These are phyloP conservation scores for Eupithecia subumbrata DNA, from an alignment of 2,888 invertebrate genomes.

Conservation along the genomic window DNA sequence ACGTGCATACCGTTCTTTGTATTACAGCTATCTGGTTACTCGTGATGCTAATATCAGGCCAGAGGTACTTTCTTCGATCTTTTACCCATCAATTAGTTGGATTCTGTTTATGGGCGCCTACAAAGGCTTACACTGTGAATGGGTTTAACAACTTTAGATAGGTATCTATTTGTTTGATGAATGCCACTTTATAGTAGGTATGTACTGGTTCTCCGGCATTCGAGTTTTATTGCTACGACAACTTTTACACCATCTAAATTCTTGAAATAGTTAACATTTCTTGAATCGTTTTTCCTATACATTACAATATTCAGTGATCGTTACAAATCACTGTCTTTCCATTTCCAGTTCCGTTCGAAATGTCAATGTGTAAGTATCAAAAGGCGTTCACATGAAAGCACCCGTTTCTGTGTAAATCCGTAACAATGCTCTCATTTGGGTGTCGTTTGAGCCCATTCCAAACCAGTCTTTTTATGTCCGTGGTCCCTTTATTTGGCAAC, in stretches of 20 bases:
- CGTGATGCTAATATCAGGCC: constrained; percentile 32
- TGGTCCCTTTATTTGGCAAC: constrained; percentile 37
- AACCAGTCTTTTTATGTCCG: constrained; percentile 32
- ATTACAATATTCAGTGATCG: background rate
- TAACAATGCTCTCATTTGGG: constrained; percentile 36
- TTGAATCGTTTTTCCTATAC: background rate
- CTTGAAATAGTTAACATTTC: constrained; percentile 3
- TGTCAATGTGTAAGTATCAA: constrained; percentile 13
- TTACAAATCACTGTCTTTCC: constrained; percentile 1
- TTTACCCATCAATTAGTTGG: constrained; percentile 24
- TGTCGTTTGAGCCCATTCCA: constrained; percentile 36
- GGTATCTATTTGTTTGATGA: constrained; percentile 13
- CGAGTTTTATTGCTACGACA: constrained; percentile 9
- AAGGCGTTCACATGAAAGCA: constrained; percentile 30
- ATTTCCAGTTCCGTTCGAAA: background rate
- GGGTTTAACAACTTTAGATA: constrained; percentile 15
- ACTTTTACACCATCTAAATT: constrained; percentile 5
- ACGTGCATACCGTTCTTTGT: constrained; percentile 45
- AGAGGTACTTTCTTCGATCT: constrained; percentile 32
- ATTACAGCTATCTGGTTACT: constrained; percentile 41
- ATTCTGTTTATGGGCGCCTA: constrained; percentile 16
- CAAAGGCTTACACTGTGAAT: constrained; percentile 14
- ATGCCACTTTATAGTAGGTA: background rate
- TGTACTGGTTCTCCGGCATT: constrained; percentile 10
- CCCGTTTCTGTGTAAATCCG: constrained; percentile 36